phyloP scores from a whole-genome alignment of 2,113 vertebrate species.

The Pelodiscus sinensis region DNA sequence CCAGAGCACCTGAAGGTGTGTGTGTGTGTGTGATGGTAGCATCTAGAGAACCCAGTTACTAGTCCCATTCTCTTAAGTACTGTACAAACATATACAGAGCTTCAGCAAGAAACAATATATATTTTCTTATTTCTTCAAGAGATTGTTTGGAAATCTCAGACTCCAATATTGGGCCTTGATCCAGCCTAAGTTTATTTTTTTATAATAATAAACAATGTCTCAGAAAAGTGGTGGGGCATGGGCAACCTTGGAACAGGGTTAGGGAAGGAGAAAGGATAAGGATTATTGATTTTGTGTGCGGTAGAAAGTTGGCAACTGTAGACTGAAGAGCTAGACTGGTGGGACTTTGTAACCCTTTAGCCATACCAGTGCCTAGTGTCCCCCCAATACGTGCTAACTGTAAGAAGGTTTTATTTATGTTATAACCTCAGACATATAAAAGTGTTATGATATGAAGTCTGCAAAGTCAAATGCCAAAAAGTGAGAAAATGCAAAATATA shows the following conservation, averaged over 20 bases:
- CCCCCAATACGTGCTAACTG: not conserved
- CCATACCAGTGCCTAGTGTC: not conserved
- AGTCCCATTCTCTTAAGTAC: not conserved
- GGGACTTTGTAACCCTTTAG: not conserved
- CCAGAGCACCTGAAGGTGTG: not conserved
- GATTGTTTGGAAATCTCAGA: constrained; percentile 36
- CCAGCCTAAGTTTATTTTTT: not conserved
- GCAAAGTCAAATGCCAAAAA: not conserved
- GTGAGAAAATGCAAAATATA: not conserved
- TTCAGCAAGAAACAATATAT: constrained; percentile 2
- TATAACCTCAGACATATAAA: not conserved
- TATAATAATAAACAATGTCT: no score
- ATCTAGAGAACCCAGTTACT: not conserved
- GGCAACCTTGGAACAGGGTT: no score
- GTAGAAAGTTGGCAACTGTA: no score
- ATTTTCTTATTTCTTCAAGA: constrained; percentile 49
- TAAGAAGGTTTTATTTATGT: not conserved
- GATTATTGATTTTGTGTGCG: no score
- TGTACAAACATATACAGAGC: constrained; percentile 25
- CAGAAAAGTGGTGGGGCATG: no score
- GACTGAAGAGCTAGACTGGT: not conserved
- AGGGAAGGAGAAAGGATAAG: no score
- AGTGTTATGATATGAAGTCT: not conserved
- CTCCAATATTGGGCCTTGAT: constrained; percentile 40
- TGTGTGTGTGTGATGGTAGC: no score